Evolutionary conservation across 1,140 invertebrate genomes (phyloP).

Genomic region (Zaprionus camerounensis): DNA sequence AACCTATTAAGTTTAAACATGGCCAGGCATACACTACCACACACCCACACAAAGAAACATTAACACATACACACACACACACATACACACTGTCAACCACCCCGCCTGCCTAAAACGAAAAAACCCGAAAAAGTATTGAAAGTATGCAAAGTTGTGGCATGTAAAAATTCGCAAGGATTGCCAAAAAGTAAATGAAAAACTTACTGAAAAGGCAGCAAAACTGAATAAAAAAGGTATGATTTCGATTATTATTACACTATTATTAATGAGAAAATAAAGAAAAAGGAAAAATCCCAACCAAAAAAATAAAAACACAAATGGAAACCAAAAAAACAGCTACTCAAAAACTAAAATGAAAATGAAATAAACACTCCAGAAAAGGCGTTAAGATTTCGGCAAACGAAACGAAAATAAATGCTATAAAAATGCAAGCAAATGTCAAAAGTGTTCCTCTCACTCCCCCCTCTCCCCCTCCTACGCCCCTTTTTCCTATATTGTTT

Average conservation of each 20-base stretch:
- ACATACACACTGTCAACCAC: slow-evolving; percentile 48
- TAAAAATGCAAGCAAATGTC: slow-evolving; percentile 22
- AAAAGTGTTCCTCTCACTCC: slow-evolving; percentile 14
- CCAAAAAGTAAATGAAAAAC: slow-evolving; percentile 38
- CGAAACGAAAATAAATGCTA: slow-evolving; percentile 9
- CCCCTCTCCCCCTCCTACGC: too few relatives aligned
- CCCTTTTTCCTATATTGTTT: slow-evolving; percentile 44
- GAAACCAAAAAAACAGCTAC: slow-evolving; percentile 47
- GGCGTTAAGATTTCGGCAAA: slow-evolving; percentile 43
- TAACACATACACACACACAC: slow-evolving; percentile 21
- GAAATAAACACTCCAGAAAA: slow-evolving; percentile 30
- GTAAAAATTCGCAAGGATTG: slow-evolving; percentile 51
- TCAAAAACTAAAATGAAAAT: slow-evolving; percentile 50
- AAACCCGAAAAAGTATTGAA: slow-evolving; percentile 37
- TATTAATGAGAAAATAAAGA: slow-evolving; percentile 47
- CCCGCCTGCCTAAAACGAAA: slow-evolving; percentile 54
- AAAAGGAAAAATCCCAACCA: slow-evolving; percentile 1
- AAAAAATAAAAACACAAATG: slow-evolving; percentile 28
- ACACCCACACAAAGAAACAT: slow-evolving; percentile 18
- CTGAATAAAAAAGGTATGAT: slow-evolving; percentile 70
- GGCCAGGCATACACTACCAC: slow-evolving; percentile 31
- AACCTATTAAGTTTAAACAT: slow-evolving; percentile 50
- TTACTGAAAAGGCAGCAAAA: slow-evolving; percentile 45
- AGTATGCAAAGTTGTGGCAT: slow-evolving; percentile 44
- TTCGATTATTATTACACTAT: slow-evolving; percentile 73